Base-by-base conservation (phyloP, 2,113 vertebrate species). In the Gymnogyps californianus region DNA sequence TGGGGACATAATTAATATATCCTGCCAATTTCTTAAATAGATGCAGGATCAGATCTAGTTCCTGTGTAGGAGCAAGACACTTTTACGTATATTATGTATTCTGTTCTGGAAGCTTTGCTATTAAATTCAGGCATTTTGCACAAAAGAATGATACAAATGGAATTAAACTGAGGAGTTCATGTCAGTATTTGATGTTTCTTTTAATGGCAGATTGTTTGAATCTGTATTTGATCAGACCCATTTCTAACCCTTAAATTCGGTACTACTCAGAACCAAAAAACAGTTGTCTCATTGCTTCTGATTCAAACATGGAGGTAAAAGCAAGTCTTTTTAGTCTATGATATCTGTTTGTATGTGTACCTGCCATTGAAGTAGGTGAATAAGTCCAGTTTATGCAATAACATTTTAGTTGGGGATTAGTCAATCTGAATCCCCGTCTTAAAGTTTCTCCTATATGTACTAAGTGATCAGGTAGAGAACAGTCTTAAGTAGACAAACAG, bases 1-100 rank as follows among this genome's bases (percentile, higher is more conserved):
- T 51, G 40, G 84, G 86, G 82, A 83, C 44, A n/a, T 82, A 76
- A 89, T 82, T 77, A 87, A 79, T 91, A 70, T 54, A 47, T 81
- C 62, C 79, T 90, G 84, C 78, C 71, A 74, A 49, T 77, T 95
- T 94, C 46, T 91, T 67, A 95, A 93, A 83, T 70, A 93, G 46
- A 32, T 61, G 54, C 36, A 66, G 58, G 29, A 67, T 58, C 16
- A 40, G 64, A 55, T 64, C 51, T 65, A 51, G 36, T 62, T 83
- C 74, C 84, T 80, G 40, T 54, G 36, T 58, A 58, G 67, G 38
- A 85, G 42, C 38, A 65, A 90, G 84, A 65, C 10, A 15, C 40
- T 93, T 83, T 17, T 40, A 72, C 0, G 0, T 49, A 10, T 36
- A 29, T 38, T 71, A 32, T 52, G 6, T 55, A 3, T 83, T 85